Percentiles rank a stretch among this genome's conserved stretches.
These are phyloP conservation scores for cat (Felis catus) DNA, from an alignment of 2,113 vertebrate genomes.

Conservation along the genomic window F.catus_Fca126_mat1.0 CM031414.1:126229001-126229500, in stretches of 20 bases:
- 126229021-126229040: background rate
- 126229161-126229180: background rate
- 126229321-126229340: too few species aligned
- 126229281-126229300: background rate
- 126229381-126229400: too few species aligned
- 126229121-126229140: background rate
- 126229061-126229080: background rate
- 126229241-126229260: background rate
- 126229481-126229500: too few species aligned
- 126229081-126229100: background rate
- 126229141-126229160: background rate
- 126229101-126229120: background rate
- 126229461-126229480: too few species aligned
- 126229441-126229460: too few species aligned
- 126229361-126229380: too few species aligned
- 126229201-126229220: background rate
- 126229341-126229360: too few species aligned
- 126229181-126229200: background rate
- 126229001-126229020: background rate
- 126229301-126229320: background rate
- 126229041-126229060: background rate
- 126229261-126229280: background rate
- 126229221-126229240: background rate
- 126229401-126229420: too few species aligned
- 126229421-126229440: too few species aligned